Conservation (phyloP, 2,797 vertebrate species). For the Emys orbicularis region DNA sequence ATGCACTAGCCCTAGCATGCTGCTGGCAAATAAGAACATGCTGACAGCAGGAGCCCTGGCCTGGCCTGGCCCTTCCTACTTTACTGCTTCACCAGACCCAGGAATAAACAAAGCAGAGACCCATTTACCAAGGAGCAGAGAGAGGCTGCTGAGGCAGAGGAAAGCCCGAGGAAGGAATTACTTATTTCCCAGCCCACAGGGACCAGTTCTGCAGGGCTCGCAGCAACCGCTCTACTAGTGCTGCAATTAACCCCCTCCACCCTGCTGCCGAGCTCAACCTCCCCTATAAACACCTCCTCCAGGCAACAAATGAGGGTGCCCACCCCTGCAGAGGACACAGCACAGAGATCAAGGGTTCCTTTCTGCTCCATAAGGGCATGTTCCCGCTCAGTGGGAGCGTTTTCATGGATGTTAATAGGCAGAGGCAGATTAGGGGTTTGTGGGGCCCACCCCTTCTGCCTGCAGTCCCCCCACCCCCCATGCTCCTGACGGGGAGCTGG, state of each 20-base stretch:
- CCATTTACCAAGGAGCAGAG: slow-evolving; percentile 39
- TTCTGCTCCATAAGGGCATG: not conserved
- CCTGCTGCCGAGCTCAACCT: not conserved
- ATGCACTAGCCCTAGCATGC: not conserved
- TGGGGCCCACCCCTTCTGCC: too few relatives aligned
- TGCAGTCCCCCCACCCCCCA: too few relatives aligned
- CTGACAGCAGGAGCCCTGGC: not conserved
- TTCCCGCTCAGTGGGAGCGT: not conserved
- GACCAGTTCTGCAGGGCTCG: not conserved
- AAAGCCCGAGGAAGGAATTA: slow-evolving; percentile 61
- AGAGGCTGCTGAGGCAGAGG: slow-evolving; percentile 7
- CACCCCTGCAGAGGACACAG: not conserved
- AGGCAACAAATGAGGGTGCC: not conserved
- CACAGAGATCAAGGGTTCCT: not conserved
- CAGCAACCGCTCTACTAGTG: not conserved
- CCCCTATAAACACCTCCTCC: not conserved
- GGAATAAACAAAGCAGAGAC: not conserved
- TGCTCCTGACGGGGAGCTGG: too few relatives aligned
- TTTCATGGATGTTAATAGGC: not conserved
- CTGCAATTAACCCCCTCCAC: slow-evolving; percentile 54
- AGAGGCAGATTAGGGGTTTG: too few relatives aligned
- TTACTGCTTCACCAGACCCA: not conserved
- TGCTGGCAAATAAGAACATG: not conserved
- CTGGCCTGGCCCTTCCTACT: not conserved
- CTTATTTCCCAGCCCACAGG: slow-evolving; percentile 53